These are phyloP conservation scores for Oreochromis aureus DNA, from an alignment of 2,113 vertebrate genomes.

Conservation along the genomic window DNA sequence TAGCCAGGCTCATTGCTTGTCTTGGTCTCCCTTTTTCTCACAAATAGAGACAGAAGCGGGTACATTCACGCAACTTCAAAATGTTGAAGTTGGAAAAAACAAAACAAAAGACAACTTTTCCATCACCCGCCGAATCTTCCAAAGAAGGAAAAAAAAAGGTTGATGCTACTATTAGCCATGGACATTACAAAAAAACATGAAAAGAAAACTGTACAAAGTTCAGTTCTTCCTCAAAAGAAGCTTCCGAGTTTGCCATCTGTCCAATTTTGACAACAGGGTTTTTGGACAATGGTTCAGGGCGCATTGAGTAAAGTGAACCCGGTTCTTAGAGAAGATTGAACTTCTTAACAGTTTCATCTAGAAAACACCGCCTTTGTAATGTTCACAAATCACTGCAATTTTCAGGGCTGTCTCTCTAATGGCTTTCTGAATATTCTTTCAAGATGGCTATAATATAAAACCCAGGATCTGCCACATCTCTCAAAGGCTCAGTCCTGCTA, in stretches of 20 bases:
- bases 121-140: neutral
- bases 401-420: neutral
- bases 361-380: neutral
- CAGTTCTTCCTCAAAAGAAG: conserved; percentile 19
- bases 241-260: neutral
- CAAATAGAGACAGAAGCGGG: conserved; percentile 6
- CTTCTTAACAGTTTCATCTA: neutral
- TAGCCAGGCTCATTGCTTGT: neutral
- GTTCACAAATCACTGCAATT: neutral
- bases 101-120: conserved; percentile 1
- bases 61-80: conserved; percentile 39
- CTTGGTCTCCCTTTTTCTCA: neutral
- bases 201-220: conserved; percentile 53
- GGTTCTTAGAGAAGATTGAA: neutral
- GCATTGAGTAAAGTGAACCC: conserved; percentile 11
- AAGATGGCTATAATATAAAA: conserved; percentile 3
- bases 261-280: neutral
- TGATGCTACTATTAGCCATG: conserved; percentile 48
- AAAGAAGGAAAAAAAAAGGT: neutral
- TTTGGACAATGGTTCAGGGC: conserved; percentile 33
- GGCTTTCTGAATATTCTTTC: neutral
- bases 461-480: neutral
- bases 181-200: conserved; percentile 27
- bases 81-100: neutral
- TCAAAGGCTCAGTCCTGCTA: neutral